Percentiles rank a stretch among this genome's conserved stretches.
Evolutionary conservation across 2,113 vertebrate species (phyloP).

Genomic region (Callospermophilus lateralis): DNA sequence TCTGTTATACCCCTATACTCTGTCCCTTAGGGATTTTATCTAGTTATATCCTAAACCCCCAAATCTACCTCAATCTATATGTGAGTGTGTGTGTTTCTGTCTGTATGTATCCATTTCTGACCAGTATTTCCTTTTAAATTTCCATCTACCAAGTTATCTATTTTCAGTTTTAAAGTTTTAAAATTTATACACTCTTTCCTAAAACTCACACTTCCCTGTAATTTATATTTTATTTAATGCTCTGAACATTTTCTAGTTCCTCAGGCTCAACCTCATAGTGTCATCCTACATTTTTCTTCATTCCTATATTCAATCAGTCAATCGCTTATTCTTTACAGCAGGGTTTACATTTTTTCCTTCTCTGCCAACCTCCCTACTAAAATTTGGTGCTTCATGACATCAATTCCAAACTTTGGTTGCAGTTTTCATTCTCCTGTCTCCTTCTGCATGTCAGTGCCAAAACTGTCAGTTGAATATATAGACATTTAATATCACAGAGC

Average conservation of each 20-base stretch:
- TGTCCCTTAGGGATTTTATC: background rate
- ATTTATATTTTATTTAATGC: conserved; percentile 14
- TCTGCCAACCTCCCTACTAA: background rate
- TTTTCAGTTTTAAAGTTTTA: conserved; percentile 20
- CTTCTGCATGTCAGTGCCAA: background rate
- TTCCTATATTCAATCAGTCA: background rate
- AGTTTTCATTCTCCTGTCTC: background rate
- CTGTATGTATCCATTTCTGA: background rate
- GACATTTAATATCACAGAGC: background rate
- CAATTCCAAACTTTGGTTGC: background rate
- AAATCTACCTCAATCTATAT: background rate
- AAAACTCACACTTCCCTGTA: background rate
- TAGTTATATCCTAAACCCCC: background rate
- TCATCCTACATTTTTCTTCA: background rate
- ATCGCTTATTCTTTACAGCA: background rate
- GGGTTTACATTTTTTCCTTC: background rate
- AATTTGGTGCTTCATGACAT: background rate
- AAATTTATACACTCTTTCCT: background rate
- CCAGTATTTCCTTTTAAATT: background rate
- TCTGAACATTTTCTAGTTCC: background rate
- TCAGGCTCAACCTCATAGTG: background rate
- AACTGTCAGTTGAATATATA: background rate
- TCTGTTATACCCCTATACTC: background rate
- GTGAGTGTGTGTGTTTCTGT: background rate
- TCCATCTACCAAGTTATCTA: background rate